Percentiles rank a stretch among this genome's conserved stretches.
phyloP scores from a whole-genome alignment of 2,888 invertebrate species.

The Ceraclea dissimilis region DNA sequence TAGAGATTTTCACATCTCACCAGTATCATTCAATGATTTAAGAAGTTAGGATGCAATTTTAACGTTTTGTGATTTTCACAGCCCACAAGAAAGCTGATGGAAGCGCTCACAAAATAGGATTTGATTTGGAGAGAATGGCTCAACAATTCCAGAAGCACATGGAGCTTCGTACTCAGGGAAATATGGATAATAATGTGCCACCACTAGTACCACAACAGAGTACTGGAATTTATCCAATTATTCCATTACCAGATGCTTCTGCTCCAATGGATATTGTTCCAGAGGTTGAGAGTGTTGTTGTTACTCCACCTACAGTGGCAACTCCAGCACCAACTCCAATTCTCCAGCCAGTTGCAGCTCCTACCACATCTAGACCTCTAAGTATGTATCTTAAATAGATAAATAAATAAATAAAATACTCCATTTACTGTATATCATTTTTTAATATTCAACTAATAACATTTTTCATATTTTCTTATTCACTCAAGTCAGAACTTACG shows the following conservation, averaged over 20 bases:
- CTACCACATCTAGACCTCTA: background rate
- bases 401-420: background rate
- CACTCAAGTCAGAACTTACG: too few species aligned
- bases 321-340: slow-evolving; percentile 1
- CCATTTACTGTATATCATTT: too few species aligned
- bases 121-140: slow-evolving; percentile 16
- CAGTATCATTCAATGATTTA: too few species aligned
- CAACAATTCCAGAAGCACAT: slow-evolving; percentile 16
- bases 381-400: too few species aligned
- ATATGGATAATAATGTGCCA: background rate
- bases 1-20: too few species aligned
- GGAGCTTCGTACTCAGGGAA: slow-evolving; percentile 9
- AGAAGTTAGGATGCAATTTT: too few species aligned
- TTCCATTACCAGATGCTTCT: slow-evolving; percentile 20
- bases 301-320: background rate
- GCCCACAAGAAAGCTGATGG: too few species aligned
- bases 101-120: slow-evolving; percentile 10
- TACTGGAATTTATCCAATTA: slow-evolving; percentile 12
- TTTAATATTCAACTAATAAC: too few species aligned
- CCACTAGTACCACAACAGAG: background rate
- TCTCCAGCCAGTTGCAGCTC: background rate
- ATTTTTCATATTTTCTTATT: too few species aligned
- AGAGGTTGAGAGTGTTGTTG: background rate
- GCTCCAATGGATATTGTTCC: slow-evolving; percentile 3
- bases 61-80: too few species aligned